Evolutionary conservation across 2,888 invertebrate genomes (phyloP).

Genomic region (Dryobota labecula): DNA sequence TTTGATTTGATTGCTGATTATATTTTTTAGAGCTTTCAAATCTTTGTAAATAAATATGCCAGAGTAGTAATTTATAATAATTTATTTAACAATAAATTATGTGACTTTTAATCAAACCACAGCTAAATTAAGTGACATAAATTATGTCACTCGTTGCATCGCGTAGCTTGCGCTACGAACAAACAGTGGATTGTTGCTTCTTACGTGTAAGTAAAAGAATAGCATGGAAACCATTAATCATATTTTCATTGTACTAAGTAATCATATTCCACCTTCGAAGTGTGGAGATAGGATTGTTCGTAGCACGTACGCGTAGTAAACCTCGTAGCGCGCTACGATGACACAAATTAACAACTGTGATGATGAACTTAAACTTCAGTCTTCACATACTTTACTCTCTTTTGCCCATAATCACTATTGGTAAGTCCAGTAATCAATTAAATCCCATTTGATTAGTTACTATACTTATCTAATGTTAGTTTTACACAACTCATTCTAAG

Average conservation of each 20-base stretch:
- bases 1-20: no score
- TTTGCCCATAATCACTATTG: background rate
- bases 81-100: slow-evolving; percentile 20
- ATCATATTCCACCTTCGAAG: background rate
- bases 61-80: slow-evolving; percentile 22
- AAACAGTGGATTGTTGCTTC: background rate
- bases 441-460: background rate
- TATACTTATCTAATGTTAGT: background rate
- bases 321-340: slow-evolving; percentile 28
- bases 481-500: background rate
- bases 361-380: no score
- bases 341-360: slow-evolving; percentile 1
- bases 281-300: background rate
- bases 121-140: background rate
- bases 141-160: background rate
- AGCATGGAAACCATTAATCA: background rate
- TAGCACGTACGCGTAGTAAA: slow-evolving; percentile 23
- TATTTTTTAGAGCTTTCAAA: slow-evolving; percentile 24
- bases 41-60: slow-evolving; percentile 2
- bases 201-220: background rate
- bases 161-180: background rate
- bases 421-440: background rate
- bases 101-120: slow-evolving; percentile 14
- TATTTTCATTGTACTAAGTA: background rate
- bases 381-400: background rate